These are phyloP conservation scores for Calliphora vomitoria DNA, from an alignment of 2,888 invertebrate species.

Conservation along the genomic window DNA sequence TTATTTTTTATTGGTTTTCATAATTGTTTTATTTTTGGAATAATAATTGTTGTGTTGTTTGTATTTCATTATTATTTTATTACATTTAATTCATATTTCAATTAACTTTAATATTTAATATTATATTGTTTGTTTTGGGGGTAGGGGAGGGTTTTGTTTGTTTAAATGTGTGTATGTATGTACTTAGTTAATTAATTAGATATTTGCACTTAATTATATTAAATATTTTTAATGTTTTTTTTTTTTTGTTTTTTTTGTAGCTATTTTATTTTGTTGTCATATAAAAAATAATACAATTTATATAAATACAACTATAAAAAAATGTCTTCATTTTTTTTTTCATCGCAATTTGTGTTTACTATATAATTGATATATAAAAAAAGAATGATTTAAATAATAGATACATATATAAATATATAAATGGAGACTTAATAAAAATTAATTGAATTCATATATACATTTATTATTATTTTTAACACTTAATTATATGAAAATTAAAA, in stretches of 20 bases:
- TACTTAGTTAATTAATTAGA: conserved; percentile 68
- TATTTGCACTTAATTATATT: conserved; percentile 72
- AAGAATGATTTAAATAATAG: conserved; percentile 25
- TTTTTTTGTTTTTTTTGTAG: conserved; percentile 5
- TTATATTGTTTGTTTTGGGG: conserved; percentile 29
- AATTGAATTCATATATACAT: conserved; percentile 35
- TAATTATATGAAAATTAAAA: conserved; percentile 27
- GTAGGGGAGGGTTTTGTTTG: conserved; percentile 5
- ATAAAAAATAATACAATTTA: conserved; percentile 55
- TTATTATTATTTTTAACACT: conserved; percentile 46
- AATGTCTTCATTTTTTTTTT: conserved; percentile 37
- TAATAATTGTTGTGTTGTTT: conserved; percentile 70
- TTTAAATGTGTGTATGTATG: conserved; percentile 41
- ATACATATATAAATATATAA: conserved; percentile 5
- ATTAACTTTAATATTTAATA: conserved; percentile 54
- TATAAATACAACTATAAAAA: conserved; percentile 57
- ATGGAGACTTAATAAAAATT: conserved; percentile 14
- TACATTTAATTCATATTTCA: conserved; percentile 64
- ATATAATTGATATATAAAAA: conserved; percentile 30
- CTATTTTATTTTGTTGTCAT: conserved; percentile 27
- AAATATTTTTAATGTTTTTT: conserved; percentile 44
- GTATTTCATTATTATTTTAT: conserved; percentile 70
- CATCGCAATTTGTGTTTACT: conserved; percentile 23
- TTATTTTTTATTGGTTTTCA: conserved; percentile 55
- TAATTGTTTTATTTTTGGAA: conserved; percentile 68